These are phyloP conservation scores for Orchestia grillus DNA, from an alignment of 1,140 invertebrate species.

Conservation along the genomic window DNA sequence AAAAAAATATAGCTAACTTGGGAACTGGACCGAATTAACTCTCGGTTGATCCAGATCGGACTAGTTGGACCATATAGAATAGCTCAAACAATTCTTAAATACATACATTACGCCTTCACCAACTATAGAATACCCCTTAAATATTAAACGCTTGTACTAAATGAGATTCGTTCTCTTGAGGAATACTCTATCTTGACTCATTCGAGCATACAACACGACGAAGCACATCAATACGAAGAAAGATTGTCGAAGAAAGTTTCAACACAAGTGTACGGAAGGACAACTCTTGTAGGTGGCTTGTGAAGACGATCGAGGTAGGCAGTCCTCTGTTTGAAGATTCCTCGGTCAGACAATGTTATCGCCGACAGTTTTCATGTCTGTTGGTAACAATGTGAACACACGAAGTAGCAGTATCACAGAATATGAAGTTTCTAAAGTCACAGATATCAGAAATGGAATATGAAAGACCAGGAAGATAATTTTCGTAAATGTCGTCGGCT, in stretches of 20 bases:
- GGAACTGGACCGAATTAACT: background rate
- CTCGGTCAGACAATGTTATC: background rate
- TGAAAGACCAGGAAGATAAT: background rate
- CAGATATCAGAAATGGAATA: background rate
- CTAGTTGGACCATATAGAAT: background rate
- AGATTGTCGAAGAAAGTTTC: constrained; percentile 41
- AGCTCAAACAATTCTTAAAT: background rate
- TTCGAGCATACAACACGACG: background rate
- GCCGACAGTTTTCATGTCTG: background rate
- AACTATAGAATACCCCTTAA: background rate
- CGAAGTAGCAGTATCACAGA: background rate
- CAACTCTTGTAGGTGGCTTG: background rate
- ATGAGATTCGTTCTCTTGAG: background rate
- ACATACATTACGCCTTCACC: background rate
- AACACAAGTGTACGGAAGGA: background rate
- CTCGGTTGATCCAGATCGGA: no score
- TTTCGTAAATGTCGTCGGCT: background rate
- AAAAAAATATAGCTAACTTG: background rate
- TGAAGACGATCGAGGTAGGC: background rate
- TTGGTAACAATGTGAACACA: background rate
- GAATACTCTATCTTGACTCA: background rate
- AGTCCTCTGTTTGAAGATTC: background rate
- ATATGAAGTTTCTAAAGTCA: background rate
- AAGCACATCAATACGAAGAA: background rate
- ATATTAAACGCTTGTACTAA: background rate